Percentiles rank a stretch among this genome's conserved stretches.
Evolutionary conservation across 2,113 vertebrate genomes (phyloP).

Genomic region (Tympanuchus pallidicinctus): DNA sequence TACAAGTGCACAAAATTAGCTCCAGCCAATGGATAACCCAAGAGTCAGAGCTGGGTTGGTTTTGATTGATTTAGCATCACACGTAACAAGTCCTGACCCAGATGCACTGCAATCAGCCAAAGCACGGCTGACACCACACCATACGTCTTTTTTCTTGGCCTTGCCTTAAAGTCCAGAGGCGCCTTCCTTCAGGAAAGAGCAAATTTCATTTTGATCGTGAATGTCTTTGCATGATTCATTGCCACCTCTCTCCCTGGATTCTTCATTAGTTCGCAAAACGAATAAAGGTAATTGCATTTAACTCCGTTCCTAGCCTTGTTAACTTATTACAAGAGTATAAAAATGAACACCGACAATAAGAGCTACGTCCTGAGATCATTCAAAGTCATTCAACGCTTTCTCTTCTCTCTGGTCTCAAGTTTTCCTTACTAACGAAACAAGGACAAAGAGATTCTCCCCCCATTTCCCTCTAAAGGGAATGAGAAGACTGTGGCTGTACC

Average conservation of each 20-base stretch:
- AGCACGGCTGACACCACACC: neutral
- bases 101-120: neutral
- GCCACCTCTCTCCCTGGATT: constrained; percentile 2
- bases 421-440: neutral
- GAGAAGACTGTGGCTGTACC: neutral
- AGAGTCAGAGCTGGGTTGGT: neutral
- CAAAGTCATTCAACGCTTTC: neutral
- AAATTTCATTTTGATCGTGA: constrained; percentile 6
- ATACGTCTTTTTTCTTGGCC: neutral
- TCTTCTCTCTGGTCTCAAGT: neutral
- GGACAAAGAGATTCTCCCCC: neutral
- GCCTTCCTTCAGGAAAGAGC: neutral
- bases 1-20: neutral
- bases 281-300: neutral
- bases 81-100: neutral
- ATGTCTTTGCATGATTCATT: neutral
- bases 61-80: neutral
- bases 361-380: neutral
- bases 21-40: neutral
- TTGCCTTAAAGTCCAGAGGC: neutral
- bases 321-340: neutral
- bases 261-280: neutral
- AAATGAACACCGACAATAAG: neutral
- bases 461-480: neutral
- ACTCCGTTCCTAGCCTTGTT: neutral